A percentile compares a stretch with the other conserved stretches of the same genome.
phyloP scores from a whole-genome alignment of 1,140 invertebrate species.

The Glomeris maerens region DNA sequence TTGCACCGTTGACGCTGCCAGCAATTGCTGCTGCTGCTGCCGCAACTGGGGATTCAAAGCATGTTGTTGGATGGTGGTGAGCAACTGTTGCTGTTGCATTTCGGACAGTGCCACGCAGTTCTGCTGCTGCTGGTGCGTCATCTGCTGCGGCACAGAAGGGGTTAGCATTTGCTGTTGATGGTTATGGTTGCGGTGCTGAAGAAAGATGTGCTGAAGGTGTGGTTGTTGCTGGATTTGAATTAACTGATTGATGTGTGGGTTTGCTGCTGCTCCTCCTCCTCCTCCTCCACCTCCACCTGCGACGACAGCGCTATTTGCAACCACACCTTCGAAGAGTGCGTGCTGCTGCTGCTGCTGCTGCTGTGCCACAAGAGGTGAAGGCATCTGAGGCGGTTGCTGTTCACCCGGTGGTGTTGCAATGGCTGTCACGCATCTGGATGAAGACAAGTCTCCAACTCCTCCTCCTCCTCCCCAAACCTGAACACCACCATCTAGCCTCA shows the following conservation, averaged over 20 bases:
- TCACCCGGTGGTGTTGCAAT: too few species aligned
- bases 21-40: slow-evolving; percentile 1
- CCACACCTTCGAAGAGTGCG: too few species aligned
- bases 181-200: slow-evolving; percentile 9
- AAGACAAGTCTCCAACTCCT: too few species aligned
- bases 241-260: slow-evolving; percentile 13
- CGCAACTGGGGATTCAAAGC: neutral
- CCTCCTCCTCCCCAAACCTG: too few species aligned
- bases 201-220: slow-evolving; percentile 6
- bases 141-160: neutral
- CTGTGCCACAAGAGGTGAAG: slow-evolving; percentile 8
- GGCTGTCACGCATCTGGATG: too few species aligned
- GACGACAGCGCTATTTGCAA: too few species aligned
- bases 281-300: too few species aligned
- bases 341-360: slow-evolving; percentile 14
- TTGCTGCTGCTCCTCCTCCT: slow-evolving; percentile 2
- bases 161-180: slow-evolving; percentile 4
- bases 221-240: slow-evolving; percentile 15
- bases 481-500: too few species aligned
- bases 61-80: neutral
- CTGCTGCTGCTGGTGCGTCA: slow-evolving; percentile 9
- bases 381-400: too few species aligned
- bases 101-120: neutral
- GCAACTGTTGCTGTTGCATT: slow-evolving; percentile 3
- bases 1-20: slow-evolving; percentile 1